Evolutionary conservation across 2,113 vertebrate genomes (phyloP), one percentile per base, ranked within the genome.

Genomic region (Periophthalmus modestus): DNA sequence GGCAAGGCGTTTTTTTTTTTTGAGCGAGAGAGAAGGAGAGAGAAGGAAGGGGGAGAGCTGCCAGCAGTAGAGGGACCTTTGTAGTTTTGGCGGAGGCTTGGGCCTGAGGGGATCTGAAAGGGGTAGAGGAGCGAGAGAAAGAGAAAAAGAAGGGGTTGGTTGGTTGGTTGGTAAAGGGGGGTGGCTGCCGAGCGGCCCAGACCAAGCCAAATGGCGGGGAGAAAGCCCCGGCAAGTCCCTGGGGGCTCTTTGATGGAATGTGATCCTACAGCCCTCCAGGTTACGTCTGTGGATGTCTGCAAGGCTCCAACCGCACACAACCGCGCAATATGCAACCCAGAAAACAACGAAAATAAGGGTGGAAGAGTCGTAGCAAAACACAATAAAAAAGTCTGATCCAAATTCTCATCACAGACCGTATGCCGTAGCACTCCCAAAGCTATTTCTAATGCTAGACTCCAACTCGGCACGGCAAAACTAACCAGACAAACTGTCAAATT

Each of bases 231-330:
- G 73, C 80, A 82, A 80, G 85, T 90, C 92, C 93, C 92, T 83
- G 88, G 90, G 91, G 93, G 86, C 84, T 86, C 89, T 92, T 92
- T 91, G 91, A 93, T 93, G 93, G 93, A 94, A 94, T 94, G 91
- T 91, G 92, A 93, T 93, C 93, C 88, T 87, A 79, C 82, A 79
- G 81, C 80, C 90, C 91, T 89, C 86, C 87, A 16, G 85, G 92
- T 85, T 86, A 91, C 80, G 87, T 93, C 90, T 89, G 89, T 90
- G 88, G 88, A 93, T 93, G 93, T 92, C 91, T 92, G 90, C 80
- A 48, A 91, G 91, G 90, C 89, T 88, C 85, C 69, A 74, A 79
- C 80, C 66, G 28, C 36, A n/a, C 43, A 67, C 48, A 66, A 16
- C 61, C 16, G 66, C 81, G 74, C 80, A 83, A 62, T 54, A 73